Conservation (phyloP, 2,113 vertebrate genomes). For the Myotis brandtii region DNA sequence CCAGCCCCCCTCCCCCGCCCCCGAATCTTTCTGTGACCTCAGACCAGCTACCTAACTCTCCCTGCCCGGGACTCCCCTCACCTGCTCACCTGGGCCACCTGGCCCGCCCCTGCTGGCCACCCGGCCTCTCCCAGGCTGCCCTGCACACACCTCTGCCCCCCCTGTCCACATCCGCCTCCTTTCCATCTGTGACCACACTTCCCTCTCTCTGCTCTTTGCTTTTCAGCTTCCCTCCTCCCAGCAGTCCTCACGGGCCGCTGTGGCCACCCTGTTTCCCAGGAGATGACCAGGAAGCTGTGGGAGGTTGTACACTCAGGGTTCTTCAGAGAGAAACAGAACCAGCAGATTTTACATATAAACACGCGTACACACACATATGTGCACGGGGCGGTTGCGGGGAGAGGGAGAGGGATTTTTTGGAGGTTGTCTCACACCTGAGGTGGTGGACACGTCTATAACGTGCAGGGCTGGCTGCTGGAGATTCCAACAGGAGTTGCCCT, state of each 20-base stretch:
- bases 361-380: background rate
- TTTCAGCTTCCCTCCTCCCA: background rate
- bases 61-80: rapidly evolving
- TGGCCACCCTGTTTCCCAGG: background rate
- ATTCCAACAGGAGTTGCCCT: rapidly evolving
- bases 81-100: background rate
- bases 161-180: rapidly evolving
- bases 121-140: background rate
- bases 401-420: background rate
- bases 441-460: background rate
- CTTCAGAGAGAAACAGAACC: background rate
- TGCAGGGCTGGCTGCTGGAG: background rate
- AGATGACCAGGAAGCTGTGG: background rate
- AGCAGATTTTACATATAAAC: background rate
- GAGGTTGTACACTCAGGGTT: background rate
- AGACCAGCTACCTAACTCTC: background rate
- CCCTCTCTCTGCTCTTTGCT: rapidly evolving
- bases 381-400: background rate
- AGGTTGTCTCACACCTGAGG: background rate
- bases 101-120: background rate
- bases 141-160: background rate
- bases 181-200: background rate
- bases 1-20: too few relatives aligned
- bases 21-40: background rate
- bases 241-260: background rate